Percentiles rank a stretch among this genome's conserved stretches.
phyloP scores from a whole-genome alignment of 2,797 vertebrate genomes.

The Moxostoma hubbsi region DNA sequence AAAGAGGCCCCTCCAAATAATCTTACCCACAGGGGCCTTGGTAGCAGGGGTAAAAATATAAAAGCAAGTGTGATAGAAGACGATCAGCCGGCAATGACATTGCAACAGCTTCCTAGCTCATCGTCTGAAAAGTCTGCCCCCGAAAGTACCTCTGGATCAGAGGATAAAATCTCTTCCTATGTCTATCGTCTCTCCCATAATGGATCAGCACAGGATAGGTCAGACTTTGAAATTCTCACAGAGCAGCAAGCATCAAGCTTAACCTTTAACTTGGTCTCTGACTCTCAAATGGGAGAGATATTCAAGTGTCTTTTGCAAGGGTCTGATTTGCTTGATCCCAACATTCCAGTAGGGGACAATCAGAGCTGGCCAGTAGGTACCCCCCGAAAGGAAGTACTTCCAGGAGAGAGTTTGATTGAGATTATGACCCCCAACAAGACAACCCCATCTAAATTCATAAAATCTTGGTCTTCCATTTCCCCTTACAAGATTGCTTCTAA shows the following conservation, averaged over 20 bases:
- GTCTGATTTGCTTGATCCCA: slow-evolving; percentile 86
- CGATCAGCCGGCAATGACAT: slow-evolving; percentile 23
- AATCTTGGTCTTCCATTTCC: slow-evolving; percentile 80
- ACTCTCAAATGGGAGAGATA: slow-evolving; percentile 98
- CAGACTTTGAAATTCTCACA: slow-evolving; percentile 90
- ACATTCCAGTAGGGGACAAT: slow-evolving; percentile 64
- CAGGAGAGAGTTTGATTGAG: slow-evolving; percentile 69
- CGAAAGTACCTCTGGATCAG: slow-evolving; percentile 43
- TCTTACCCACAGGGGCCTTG: slow-evolving; percentile 68
- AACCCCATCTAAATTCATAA: slow-evolving; percentile 77
- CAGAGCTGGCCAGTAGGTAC: slow-evolving; percentile 73
- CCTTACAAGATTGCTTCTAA: slow-evolving; percentile 79
- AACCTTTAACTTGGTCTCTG: slow-evolving; percentile 93
- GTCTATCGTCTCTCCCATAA: slow-evolving; percentile 66
- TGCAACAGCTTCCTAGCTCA: slow-evolving; percentile 18
- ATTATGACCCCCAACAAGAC: slow-evolving; percentile 70
- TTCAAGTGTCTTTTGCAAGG: slow-evolving; percentile 95
- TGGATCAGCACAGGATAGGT: slow-evolving; percentile 73
- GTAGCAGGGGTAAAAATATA: slow-evolving; percentile 82
- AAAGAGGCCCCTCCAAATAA: slow-evolving; percentile 6
- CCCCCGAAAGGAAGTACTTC: slow-evolving; percentile 70
- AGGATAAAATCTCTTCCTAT: slow-evolving; percentile 61
- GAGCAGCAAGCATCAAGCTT: slow-evolving; percentile 92
- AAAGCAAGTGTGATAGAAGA: slow-evolving; percentile 66
- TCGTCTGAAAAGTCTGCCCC: slow-evolving; percentile 28